Evolutionary conservation across 1,140 invertebrate species (phyloP).

Genomic region (Scaptomyza pallida): DNA sequence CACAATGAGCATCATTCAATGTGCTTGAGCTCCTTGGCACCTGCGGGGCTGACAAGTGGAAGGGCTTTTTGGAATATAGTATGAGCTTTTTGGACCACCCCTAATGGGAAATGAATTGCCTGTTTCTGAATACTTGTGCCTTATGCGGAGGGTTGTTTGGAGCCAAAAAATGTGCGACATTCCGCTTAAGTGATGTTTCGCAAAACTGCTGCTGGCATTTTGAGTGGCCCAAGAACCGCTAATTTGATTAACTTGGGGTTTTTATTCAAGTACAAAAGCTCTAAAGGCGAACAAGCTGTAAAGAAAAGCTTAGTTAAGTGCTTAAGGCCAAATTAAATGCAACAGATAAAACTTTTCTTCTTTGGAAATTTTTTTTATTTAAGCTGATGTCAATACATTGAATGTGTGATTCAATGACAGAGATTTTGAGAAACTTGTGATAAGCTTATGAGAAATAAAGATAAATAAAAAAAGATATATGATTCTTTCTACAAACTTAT

Average conservation of each 20-base stretch:
- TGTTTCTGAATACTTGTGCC: conserved; percentile 21
- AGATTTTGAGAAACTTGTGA: neutral
- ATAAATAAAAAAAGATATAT: too few relatives aligned
- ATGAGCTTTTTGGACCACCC: conserved; percentile 28
- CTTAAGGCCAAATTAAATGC: conserved; percentile 3
- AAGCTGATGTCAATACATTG: neutral
- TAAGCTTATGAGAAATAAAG: too few relatives aligned
- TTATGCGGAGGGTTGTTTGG: conserved; percentile 7
- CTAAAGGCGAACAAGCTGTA: conserved; percentile 1
- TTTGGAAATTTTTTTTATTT: neutral
- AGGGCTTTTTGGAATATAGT: neutral
- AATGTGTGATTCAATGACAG: neutral
- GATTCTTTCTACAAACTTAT: too few relatives aligned
- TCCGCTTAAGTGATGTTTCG: conserved; percentile 32
- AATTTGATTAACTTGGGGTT: conserved; percentile 58
- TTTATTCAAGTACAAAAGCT: conserved; percentile 32
- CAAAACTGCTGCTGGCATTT: conserved; percentile 35
- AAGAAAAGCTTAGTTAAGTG: conserved; percentile 15
- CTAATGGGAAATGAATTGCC: conserved; percentile 54
- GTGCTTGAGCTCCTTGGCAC: neutral
- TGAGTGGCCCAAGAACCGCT: conserved; percentile 51
- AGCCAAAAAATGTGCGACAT: conserved; percentile 21
- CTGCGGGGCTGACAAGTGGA: conserved; percentile 17
- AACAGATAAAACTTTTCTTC: conserved; percentile 25
- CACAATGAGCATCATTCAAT: conserved; percentile 53